Evolutionary conservation across 2,113 vertebrate species (phyloP), one percentile per base, ranked within the genome.

Genomic region (Apodemus speciosus): DNA sequence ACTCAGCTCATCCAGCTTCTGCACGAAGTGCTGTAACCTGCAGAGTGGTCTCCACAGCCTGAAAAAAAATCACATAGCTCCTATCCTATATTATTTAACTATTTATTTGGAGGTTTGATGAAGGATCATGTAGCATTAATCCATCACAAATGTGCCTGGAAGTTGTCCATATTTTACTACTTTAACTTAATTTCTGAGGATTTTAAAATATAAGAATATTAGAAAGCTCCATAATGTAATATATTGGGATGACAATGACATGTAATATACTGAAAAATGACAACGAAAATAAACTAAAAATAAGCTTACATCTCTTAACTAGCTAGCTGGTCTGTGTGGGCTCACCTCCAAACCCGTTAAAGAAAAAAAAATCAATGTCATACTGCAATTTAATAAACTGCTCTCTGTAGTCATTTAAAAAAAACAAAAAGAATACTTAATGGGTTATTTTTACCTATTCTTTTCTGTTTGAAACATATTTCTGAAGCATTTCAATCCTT

Each of bases 341-440:
- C 15, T 88, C 35, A 75, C 13, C 62, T 43, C 38, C 25, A 43
- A 73, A 87, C 10, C 43, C 40, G 79, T n/a, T 30, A 23, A 32
- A 27, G 60, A 60, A 64, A 35, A 66, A 95, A 64, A 95, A 88
- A 95, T 86, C 8, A 68, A 10, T 95, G 40, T 64, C 62, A 95
- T 40, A 90, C 7, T 38, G 85, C 6, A 40, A 92, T 93, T 97
- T 97, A 93, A 94, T 97, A 95, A 16, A 73, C 79, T 77, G 27
- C 95, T 96, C 86, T 90, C 81, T 92, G 40, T 9, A 90, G 15
- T 90, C 71, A 25, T 88, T 86, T 97, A 32, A n/a, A n/a, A n/a
- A n/a, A 91, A 88, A 91, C 53, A 91, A 88, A 91, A 38, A 21
- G 10, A 66, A 6, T 35, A 10, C 10, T 71, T 23, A 38, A 71